phyloP scores from a whole-genome alignment of 2,888 invertebrate species.

The Dexiosoma caninum region DNA sequence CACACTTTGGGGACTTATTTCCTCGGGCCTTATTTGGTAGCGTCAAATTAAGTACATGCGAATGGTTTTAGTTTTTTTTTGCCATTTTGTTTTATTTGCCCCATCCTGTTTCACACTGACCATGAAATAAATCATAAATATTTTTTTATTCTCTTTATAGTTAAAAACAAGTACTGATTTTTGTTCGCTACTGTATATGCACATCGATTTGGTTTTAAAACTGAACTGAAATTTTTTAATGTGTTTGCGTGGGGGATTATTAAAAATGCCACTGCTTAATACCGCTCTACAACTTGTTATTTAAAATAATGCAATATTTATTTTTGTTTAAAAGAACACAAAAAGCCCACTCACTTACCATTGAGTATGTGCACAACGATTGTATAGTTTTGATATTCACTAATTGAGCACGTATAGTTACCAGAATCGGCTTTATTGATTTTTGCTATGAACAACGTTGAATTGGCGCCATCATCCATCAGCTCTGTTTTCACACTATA shows the following conservation, averaged over 20 bases:
- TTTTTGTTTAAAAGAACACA: not conserved
- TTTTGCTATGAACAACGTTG: conserved; percentile 79
- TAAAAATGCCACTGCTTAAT: not conserved
- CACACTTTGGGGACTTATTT: no score
- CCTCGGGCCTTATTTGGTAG: no score
- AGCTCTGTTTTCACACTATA: conserved; percentile 79
- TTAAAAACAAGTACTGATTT: no score
- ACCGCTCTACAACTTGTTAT: not conserved
- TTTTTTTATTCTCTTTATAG: no score
- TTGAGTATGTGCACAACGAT: conserved; percentile 80
- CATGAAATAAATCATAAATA: no score
- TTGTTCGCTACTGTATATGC: no score
- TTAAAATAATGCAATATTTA: no score
- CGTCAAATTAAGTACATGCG: no score
- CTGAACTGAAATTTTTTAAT: not conserved
- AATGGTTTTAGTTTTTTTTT: no score
- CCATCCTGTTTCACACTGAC: no score
- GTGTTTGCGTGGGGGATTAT: not conserved
- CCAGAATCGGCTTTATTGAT: conserved; percentile 79
- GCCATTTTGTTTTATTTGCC: no score
- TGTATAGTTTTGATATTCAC: conserved; percentile 78
- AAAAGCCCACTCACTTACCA: conserved; percentile 77
- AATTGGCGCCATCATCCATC: conserved; percentile 79
- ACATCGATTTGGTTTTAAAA: no score
- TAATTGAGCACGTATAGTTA: conserved; percentile 80